Evolutionary conservation across 1,140 invertebrate genomes (phyloP).

Genomic region (Drosophila tsacasi): DNA sequence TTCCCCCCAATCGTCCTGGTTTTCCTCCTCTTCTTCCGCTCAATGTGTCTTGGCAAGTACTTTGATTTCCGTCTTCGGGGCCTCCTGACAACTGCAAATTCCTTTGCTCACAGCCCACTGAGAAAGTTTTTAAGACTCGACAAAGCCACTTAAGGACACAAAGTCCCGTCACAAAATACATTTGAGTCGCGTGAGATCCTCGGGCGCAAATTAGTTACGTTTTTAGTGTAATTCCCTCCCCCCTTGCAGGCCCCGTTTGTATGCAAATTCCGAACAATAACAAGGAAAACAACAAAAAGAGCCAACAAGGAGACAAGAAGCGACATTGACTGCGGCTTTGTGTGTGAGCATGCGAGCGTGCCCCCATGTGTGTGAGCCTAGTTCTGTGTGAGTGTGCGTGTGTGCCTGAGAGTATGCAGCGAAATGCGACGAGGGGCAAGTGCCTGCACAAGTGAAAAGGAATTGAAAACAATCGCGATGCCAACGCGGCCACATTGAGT

Average conservation of each 20-base stretch:
- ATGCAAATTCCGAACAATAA: constrained; percentile 64
- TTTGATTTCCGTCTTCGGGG: constrained; percentile 46
- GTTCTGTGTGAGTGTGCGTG: constrained; percentile 6
- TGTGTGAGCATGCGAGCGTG: constrained; percentile 6
- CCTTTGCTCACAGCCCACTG: constrained; percentile 21
- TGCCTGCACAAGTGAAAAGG: constrained; percentile 55
- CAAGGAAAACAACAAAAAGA: constrained; percentile 46
- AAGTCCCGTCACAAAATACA: constrained; percentile 40
- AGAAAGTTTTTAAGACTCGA: constrained; percentile 27
- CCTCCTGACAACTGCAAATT: constrained; percentile 38
- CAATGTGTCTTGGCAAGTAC: constrained; percentile 31
- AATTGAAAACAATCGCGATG: constrained; percentile 58
- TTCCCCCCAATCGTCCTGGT: background rate
- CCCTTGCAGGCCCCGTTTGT: constrained; percentile 39
- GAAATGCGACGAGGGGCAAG: constrained; percentile 51
- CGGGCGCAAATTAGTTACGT: constrained; percentile 68
- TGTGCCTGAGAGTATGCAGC: constrained; percentile 59
- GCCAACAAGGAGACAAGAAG: constrained; percentile 43
- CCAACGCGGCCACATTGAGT: constrained; percentile 25
- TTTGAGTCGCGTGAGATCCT: constrained; percentile 46
- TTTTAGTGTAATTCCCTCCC: constrained; percentile 60
- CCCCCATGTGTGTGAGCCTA: constrained; percentile 10
- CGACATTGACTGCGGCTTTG: constrained; percentile 32
- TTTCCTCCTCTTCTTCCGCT: constrained; percentile 6
- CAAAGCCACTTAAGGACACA: constrained; percentile 43